Percentiles rank a stretch among this genome's conserved stretches.
phyloP scores from a whole-genome alignment of 2,113 vertebrate species.

The Malurus cyaneus region DNA sequence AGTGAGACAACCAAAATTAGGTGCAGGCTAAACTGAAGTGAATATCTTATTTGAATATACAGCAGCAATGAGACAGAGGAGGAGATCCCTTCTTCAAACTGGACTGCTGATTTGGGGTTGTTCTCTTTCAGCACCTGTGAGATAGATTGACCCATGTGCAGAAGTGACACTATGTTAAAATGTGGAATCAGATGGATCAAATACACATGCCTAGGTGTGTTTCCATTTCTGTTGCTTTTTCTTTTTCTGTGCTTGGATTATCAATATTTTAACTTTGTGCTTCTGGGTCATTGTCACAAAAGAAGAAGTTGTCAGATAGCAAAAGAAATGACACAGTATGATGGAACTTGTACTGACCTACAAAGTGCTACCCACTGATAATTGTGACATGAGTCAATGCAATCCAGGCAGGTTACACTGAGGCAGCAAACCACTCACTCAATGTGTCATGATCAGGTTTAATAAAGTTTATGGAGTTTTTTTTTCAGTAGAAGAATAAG shows the following conservation, averaged over 20 bases:
- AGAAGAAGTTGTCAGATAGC: neutral
- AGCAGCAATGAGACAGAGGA: neutral
- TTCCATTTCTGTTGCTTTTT: neutral
- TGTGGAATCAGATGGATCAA: neutral
- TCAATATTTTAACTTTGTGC: neutral
- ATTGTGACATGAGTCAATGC: neutral
- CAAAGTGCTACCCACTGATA: neutral
- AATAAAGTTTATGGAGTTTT: neutral
- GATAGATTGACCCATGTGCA: neutral
- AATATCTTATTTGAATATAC: neutral
- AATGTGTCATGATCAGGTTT: neutral
- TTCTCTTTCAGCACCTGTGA: neutral
- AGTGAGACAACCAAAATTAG: constrained; percentile 4
- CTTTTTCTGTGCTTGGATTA: neutral
- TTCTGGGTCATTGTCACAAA: neutral
- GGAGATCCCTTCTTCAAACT: neutral
- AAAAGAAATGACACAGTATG: neutral
- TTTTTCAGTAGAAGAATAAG: neutral
- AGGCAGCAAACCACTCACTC: neutral
- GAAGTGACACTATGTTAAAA: neutral
- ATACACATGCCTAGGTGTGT: neutral
- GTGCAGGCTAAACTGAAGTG: neutral
- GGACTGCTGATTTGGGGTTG: neutral
- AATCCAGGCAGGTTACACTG: neutral
- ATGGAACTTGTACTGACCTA: neutral